Evolutionary conservation across 2,797 vertebrate genomes (phyloP).

Genomic region (Coracias cyanogaster): DNA sequence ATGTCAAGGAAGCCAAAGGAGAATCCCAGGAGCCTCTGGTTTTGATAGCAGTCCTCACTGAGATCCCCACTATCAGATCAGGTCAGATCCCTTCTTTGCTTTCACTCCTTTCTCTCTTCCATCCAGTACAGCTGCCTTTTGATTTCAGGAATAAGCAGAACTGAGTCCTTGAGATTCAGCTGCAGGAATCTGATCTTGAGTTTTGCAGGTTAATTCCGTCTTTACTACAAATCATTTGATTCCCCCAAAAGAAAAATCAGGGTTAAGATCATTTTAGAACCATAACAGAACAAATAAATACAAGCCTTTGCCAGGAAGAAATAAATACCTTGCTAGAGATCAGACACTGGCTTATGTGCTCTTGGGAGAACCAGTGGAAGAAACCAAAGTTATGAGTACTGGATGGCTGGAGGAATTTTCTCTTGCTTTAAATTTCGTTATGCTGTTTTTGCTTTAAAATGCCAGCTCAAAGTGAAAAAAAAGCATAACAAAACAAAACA

Average conservation of each 20-base stretch:
- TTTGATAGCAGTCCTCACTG: neutral
- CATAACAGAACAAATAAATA: conserved; percentile 23
- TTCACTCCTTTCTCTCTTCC: neutral
- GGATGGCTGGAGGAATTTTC: conserved; percentile 43
- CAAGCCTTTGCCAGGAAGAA: conserved; percentile 6
- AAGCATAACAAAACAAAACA: conserved; percentile 16
- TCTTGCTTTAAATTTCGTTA: conserved; percentile 46
- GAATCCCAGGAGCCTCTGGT: neutral
- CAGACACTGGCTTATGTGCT: neutral
- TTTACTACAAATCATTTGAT: neutral
- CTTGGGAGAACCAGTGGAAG: neutral
- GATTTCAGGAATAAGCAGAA: neutral
- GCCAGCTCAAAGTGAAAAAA: conserved; percentile 42
- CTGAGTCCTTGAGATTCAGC: neutral
- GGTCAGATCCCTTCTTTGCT: neutral
- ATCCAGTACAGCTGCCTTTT: neutral
- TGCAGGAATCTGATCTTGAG: neutral
- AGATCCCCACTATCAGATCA: neutral
- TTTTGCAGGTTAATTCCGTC: neutral
- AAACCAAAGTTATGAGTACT: neutral
- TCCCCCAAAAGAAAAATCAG: neutral
- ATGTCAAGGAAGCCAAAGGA: neutral
- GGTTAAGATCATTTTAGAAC: neutral
- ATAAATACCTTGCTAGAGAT: neutral
- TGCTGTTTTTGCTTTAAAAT: conserved; percentile 45